A percentile compares a stretch with the other conserved stretches of the same genome.
These are phyloP conservation scores for Blastomussa wellsi DNA, from an alignment of 92 coral and sea anemone species.

Conservation along the genomic window DNA sequence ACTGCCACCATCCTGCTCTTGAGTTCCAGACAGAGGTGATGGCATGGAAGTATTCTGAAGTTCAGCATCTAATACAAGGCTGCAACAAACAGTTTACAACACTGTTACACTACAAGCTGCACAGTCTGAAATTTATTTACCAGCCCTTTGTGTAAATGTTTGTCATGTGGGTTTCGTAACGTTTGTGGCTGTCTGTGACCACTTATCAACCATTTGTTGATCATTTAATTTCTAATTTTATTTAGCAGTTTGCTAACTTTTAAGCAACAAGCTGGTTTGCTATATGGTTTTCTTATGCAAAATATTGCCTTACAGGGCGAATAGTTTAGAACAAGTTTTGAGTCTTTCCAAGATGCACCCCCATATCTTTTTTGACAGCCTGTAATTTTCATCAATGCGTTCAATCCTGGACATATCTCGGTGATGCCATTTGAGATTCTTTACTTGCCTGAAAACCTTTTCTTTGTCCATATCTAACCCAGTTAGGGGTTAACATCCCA, in stretches of 20 bases:
- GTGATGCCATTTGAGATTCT: neutral
- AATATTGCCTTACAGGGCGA: no score
- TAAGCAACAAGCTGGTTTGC: no score
- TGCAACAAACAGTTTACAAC: conserved; percentile 6
- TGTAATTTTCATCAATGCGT: neutral
- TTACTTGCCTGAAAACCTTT: neutral
- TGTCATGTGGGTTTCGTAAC: no score
- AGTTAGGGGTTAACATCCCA: neutral
- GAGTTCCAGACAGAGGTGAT: conserved; percentile 60
- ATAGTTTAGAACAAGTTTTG: no score
- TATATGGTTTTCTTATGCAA: no score
- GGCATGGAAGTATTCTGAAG: conserved; percentile 65
- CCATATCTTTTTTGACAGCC: neutral
- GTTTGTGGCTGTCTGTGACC: no score
- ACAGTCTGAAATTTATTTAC: no score
- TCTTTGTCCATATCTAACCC: neutral
- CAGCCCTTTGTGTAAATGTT: no score
- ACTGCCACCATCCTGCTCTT: conserved; percentile 54
- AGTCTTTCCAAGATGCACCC: neutral
- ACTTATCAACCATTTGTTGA: no score
- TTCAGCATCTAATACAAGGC: conserved; percentile 78
- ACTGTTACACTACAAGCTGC: no score
- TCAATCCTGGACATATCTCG: neutral
- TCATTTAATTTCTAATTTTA: no score
- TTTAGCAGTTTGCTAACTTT: no score